A percentile compares a stretch with the other conserved stretches of the same genome.
phyloP scores from a whole-genome alignment of 2,797 vertebrate species.

The Synanceia verrucosa region DNA sequence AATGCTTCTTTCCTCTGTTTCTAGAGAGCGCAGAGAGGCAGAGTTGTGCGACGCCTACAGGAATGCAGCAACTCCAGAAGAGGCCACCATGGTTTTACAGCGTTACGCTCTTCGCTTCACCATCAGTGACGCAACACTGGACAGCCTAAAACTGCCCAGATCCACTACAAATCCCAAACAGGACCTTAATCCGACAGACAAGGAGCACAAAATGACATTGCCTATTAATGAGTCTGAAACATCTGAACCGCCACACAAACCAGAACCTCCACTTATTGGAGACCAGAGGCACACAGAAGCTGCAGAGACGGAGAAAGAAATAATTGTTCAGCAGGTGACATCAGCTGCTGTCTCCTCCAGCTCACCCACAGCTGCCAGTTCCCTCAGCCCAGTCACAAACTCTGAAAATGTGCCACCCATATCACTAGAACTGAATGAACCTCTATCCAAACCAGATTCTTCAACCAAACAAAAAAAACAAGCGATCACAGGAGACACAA shows the following conservation, averaged over 20 bases:
- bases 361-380: neutral
- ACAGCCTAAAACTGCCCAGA: slow-evolving; percentile 93
- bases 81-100: slow-evolving; percentile 91
- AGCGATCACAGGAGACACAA: neutral
- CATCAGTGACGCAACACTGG: slow-evolving; percentile 95
- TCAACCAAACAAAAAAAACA: slow-evolving; percentile 8
- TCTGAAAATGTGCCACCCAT: slow-evolving; percentile 35
- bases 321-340: slow-evolving; percentile 4
- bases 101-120: slow-evolving; percentile 96
- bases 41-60: slow-evolving; percentile 93
- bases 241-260: slow-evolving; percentile 18
- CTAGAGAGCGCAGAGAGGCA: slow-evolving; percentile 91
- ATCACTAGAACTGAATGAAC: slow-evolving; percentile 22
- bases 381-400: slow-evolving; percentile 11
- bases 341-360: slow-evolving; percentile 14
- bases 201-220: slow-evolving; percentile 18
- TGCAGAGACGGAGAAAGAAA: slow-evolving; percentile 14
- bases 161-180: slow-evolving; percentile 78
- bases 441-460: slow-evolving; percentile 18
- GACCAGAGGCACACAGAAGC: slow-evolving; percentile 19
- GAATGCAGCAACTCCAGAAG: slow-evolving; percentile 89
- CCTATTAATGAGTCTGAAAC: slow-evolving; percentile 6
- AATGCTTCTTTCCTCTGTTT: neutral
- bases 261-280: slow-evolving; percentile 4
- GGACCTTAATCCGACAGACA: slow-evolving; percentile 17